These are phyloP conservation scores for Drosophila tripunctata DNA, from an alignment of 2,888 invertebrate genomes.

Conservation along the genomic window DNA sequence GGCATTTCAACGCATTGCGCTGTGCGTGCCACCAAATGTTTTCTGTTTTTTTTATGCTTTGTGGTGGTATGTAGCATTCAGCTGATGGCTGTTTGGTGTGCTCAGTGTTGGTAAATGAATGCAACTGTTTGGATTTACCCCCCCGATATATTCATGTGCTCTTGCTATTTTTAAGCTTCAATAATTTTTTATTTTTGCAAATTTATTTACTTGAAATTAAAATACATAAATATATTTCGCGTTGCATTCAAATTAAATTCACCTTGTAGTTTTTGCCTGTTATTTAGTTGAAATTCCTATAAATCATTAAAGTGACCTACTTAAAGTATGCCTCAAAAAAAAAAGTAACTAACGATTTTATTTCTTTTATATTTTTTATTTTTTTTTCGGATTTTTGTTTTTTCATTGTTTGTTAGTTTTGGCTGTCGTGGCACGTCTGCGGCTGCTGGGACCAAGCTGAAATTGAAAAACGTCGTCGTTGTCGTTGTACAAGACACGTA, in stretches of 20 bases:
- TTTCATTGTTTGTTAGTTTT: slow-evolving; percentile 9
- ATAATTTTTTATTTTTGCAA: slow-evolving; percentile 14
- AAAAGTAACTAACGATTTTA: slow-evolving; percentile 1
- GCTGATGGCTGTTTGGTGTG: slow-evolving; percentile 4
- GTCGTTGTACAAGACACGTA: slow-evolving; percentile 56
- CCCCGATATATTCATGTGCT: slow-evolving; percentile 32
- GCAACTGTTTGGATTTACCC: slow-evolving; percentile 49
- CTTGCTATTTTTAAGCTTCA: slow-evolving; percentile 35
- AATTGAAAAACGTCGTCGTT: slow-evolving; percentile 68
- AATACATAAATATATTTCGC: slow-evolving; percentile 52
- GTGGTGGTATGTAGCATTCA: slow-evolving; percentile 39
- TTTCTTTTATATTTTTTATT: background rate
- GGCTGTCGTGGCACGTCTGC: slow-evolving; percentile 41
- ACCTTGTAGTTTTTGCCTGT: slow-evolving; percentile 24
- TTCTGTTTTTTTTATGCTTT: slow-evolving; percentile 5
- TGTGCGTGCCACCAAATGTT: slow-evolving; percentile 42
- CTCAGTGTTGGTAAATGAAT: slow-evolving; percentile 53
- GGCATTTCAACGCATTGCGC: slow-evolving; percentile 69
- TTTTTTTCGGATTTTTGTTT: background rate
- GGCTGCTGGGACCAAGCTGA: slow-evolving; percentile 47
- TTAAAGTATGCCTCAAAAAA: slow-evolving; percentile 14
- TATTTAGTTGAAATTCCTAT: slow-evolving; percentile 17
- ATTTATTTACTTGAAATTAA: slow-evolving; percentile 54
- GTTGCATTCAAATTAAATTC: slow-evolving; percentile 14
- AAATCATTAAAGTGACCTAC: slow-evolving; percentile 56